Percentiles rank a stretch among this genome's conserved stretches.
Evolutionary conservation across 2,797 vertebrate genomes (phyloP).

Genomic region (Hydrophis major): DNA sequence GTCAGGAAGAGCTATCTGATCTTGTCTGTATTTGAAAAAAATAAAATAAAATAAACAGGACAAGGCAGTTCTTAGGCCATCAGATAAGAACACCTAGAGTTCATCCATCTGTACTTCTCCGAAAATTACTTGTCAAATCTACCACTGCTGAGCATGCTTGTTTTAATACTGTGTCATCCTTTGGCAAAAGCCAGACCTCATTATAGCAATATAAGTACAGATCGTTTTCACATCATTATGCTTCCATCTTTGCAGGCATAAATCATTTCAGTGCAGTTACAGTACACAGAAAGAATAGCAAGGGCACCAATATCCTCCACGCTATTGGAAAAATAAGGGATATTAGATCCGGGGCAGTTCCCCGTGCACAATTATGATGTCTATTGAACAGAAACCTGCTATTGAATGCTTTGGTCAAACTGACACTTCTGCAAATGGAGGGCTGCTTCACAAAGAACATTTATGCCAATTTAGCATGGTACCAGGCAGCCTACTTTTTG

Average conservation of each 20-base stretch:
- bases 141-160: background rate
- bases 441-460: background rate
- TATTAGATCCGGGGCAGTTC: background rate
- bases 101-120: background rate
- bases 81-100: background rate
- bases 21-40: background rate
- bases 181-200: background rate
- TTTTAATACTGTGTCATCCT: conserved; percentile 13
- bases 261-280: conserved; percentile 6
- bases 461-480: background rate
- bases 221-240: background rate
- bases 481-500: background rate
- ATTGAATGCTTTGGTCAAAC: background rate
- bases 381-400: background rate
- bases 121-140: background rate
- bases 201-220: background rate
- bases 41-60: background rate
- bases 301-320: background rate
- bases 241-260: background rate
- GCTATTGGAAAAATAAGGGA: background rate
- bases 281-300: background rate
- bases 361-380: background rate
- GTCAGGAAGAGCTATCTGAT: background rate
- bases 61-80: background rate
- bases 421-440: background rate